Conservation (phyloP, 2,113 vertebrate genomes). For the Mohoua ochrocephala region DNA sequence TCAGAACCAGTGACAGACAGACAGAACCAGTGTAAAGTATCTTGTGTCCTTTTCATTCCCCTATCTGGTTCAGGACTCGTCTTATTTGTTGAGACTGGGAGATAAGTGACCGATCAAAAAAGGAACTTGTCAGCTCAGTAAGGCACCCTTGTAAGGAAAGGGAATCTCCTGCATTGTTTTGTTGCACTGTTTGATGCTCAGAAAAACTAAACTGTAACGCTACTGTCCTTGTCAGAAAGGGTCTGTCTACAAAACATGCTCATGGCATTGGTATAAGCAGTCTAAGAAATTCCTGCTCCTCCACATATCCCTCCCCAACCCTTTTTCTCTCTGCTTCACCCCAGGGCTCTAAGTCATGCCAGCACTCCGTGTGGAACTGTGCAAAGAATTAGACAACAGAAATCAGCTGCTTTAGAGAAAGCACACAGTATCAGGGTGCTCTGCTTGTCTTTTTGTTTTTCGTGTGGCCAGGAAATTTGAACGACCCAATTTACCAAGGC, state of each 20-base stretch:
- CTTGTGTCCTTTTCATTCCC: not conserved
- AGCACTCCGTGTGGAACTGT: not conserved
- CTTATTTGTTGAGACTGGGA: not conserved
- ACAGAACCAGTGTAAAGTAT: not conserved
- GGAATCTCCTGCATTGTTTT: not conserved
- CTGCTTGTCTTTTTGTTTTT: not conserved
- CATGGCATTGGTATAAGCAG: too few relatives aligned
- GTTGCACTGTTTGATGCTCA: not conserved
- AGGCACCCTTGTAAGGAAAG: not conserved
- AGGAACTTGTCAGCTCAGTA: not conserved
- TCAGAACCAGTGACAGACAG: not conserved
- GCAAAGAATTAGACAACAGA: not conserved
- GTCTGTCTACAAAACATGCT: not conserved
- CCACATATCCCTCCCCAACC: not conserved
- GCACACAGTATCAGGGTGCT: rapidly evolving
- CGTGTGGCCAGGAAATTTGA: not conserved
- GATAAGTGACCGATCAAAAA: not conserved
- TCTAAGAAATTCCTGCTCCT: not conserved
- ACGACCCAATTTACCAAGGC: not conserved
- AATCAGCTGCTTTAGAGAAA: not conserved
- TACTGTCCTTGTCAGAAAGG: not conserved
- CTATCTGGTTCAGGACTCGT: not conserved
- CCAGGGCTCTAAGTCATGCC: not conserved
- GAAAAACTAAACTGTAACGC: not conserved
- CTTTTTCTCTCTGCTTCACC: not conserved